Evolutionary conservation across 2,888 invertebrate genomes (phyloP), one percentile per base, ranked within the genome.

Genomic region (Patella depressa): DNA sequence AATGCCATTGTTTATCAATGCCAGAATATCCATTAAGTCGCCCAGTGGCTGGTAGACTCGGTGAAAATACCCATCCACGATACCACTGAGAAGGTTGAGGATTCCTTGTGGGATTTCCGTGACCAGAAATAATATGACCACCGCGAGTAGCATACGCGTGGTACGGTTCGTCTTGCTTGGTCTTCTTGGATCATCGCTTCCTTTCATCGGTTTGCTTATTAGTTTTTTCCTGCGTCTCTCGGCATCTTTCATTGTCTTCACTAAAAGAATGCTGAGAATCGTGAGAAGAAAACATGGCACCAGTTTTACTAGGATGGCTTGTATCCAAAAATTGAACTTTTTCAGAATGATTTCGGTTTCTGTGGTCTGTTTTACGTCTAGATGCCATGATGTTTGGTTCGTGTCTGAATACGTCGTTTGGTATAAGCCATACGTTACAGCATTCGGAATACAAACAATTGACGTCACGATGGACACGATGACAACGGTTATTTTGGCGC

Each of bases 291-390:
- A 93, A 90, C 98, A 97, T 11, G 98, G 98, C 83, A 97, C 94
- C 76, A 98, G 93, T 92, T 98, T 98, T 83, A 98, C 95, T 81
- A 98, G 95, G 9, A 98, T 96, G 90, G 97, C 96, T 92, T 98
- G 98, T 86, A 97, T 95, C 95, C 96, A 96, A 11, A 53, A 71
- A 53, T 71, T 71, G 34, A 71, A 71, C 34, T n/a, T 53, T 53
- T 24, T 53, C 34, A 71, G 34, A 71, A 53, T 71, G 17, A 82
- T 81, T 53, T 88, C 88, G 9, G 84, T 81, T 7, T 82, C 77
- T 1, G 86, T 88, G 34, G 85, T 83, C 89, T 90, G 75, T 92
- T 92, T 85, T 93, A 93, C 87, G 95, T 94, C 86, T 93, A 93
- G 80, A 92, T 81, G 85, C 86, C 88, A 87, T 14, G 80, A 78